These are phyloP conservation scores for Nemotelus pantherinus DNA, from an alignment of 2,888 invertebrate genomes.

Conservation along the genomic window DNA sequence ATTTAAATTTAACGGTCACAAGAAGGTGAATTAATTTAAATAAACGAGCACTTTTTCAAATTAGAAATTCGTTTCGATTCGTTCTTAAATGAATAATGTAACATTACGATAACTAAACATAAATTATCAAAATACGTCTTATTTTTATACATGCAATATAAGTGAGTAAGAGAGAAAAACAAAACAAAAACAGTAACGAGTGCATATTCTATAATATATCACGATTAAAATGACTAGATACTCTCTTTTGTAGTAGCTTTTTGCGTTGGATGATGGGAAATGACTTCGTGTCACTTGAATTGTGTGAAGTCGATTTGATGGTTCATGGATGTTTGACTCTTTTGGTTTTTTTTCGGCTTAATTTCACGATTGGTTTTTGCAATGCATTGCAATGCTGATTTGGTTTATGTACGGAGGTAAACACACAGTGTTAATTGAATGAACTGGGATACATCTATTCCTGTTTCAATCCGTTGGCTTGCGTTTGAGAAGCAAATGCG, in stretches of 20 bases:
- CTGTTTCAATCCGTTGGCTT: conserved; percentile 72
- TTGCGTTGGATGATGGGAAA: neutral
- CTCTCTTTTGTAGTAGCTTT: conserved; percentile 2
- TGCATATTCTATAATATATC: conserved; percentile 45
- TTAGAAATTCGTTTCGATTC: too few species aligned
- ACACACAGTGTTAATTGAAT: conserved; percentile 36
- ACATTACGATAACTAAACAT: too few species aligned
- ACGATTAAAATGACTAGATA: conserved; percentile 48
- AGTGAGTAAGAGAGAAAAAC: neutral
- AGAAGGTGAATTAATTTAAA: neutral
- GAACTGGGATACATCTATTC: conserved; percentile 63
- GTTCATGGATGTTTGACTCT: neutral
- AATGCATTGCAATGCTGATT: conserved; percentile 28
- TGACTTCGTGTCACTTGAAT: conserved; percentile 26
- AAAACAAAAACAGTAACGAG: neutral
- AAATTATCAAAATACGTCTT: neutral
- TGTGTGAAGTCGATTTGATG: neutral
- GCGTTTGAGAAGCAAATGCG: conserved; percentile 65
- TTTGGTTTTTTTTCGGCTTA: neutral
- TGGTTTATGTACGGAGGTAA: conserved; percentile 17
- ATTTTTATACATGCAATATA: conserved; percentile 2
- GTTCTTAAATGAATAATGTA: too few species aligned
- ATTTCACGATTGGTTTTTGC: neutral
- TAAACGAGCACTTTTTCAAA: too few species aligned
- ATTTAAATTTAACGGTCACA: neutral